Evolutionary conservation across 2,888 invertebrate genomes (phyloP).

Genomic region (Perdita meconis): DNA sequence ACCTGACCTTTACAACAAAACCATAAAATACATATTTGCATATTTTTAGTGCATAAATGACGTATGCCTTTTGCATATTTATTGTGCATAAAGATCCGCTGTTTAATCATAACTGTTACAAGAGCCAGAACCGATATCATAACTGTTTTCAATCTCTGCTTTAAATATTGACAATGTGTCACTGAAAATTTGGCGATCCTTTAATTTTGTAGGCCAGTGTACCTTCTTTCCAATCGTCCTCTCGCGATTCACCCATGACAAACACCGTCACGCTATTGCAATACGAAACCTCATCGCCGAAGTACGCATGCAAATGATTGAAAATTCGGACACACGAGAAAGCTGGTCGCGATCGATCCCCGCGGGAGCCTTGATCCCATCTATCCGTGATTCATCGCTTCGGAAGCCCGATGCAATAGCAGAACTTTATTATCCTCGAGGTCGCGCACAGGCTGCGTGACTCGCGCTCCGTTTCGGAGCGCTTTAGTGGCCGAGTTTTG

Average conservation of each 20-base stretch:
- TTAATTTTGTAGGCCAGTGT: no score
- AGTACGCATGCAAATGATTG: conserved; percentile 44
- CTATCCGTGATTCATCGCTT: conserved; percentile 65
- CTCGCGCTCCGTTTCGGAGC: conserved; percentile 52
- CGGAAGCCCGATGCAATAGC: conserved; percentile 63
- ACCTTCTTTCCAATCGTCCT: neutral
- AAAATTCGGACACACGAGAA: conserved; percentile 43
- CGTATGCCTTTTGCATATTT: no score
- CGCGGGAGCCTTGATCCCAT: conserved; percentile 54
- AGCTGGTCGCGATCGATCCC: conserved; percentile 47
- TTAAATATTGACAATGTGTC: no score
- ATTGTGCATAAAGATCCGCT: no score
- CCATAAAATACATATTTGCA: no score
- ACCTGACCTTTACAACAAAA: no score
- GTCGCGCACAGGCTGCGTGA: conserved; percentile 69
- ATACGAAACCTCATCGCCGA: neutral
- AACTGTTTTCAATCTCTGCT: no score
- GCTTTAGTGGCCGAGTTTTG: conserved; percentile 51
- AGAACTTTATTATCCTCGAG: conserved; percentile 68
- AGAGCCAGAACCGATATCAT: no score
- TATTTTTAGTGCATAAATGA: no score
- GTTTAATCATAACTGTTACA: no score
- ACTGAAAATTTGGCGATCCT: no score
- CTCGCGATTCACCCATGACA: neutral
- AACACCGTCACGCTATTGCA: neutral